Evolutionary conservation across 1,140 invertebrate species (phyloP).

Genomic region (Marisa cornuarietis): DNA sequence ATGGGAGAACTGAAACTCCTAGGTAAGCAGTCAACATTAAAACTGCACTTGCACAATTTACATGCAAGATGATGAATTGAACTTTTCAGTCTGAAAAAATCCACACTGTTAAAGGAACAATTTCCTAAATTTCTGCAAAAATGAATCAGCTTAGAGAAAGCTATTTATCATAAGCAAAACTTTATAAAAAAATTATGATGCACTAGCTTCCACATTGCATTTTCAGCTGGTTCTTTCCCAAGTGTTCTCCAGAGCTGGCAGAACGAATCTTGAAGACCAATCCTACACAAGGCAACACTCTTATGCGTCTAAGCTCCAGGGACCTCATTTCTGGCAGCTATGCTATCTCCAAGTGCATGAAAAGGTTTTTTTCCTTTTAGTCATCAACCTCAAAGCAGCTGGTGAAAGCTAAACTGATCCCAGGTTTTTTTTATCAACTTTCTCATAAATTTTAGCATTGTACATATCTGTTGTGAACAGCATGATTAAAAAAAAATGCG

Average conservation of each 20-base stretch:
- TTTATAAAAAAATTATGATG: neutral
- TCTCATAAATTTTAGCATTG: neutral
- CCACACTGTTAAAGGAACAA: too few species aligned
- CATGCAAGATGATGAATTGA: neutral
- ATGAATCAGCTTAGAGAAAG: too few species aligned
- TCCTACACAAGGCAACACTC: constrained; percentile 28
- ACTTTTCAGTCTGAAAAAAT: neutral
- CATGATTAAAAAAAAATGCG: neutral
- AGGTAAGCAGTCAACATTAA: constrained; percentile 16
- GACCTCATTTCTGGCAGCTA: constrained; percentile 32
- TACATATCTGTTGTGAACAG: neutral
- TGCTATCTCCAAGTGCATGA: constrained; percentile 33
- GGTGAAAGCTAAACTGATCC: neutral
- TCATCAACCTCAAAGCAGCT: neutral
- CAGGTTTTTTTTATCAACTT: neutral
- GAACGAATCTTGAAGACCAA: constrained; percentile 23
- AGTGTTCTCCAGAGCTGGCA: constrained; percentile 32
- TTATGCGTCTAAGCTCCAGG: constrained; percentile 38
- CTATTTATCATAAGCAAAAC: too few species aligned
- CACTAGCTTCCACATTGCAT: neutral
- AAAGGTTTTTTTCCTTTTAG: constrained; percentile 15
- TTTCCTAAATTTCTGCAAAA: too few species aligned
- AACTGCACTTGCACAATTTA: too few species aligned
- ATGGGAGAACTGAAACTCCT: constrained; percentile 23
- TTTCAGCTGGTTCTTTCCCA: constrained; percentile 43